Base-by-base conservation (phyloP, 2,113 vertebrate species). In the Myotis yumanensis region DNA sequence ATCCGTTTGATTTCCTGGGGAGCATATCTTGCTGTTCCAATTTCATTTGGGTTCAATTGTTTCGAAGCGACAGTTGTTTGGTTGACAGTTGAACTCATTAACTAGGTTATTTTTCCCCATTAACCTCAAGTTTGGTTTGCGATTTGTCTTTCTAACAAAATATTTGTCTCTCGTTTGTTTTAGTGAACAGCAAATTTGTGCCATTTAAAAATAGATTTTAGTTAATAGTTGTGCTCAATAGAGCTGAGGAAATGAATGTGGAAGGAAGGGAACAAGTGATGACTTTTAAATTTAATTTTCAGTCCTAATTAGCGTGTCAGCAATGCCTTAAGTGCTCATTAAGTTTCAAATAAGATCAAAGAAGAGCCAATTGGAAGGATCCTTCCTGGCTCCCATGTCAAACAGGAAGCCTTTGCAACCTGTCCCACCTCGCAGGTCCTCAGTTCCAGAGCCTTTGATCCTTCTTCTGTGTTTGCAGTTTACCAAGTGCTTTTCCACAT, bases 141-240 rank as follows among this genome's bases (percentile, higher is more conserved):
- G 82, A 94, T 97, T 94, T 95, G 82, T 93, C 94, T 96, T 97
- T 75, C 68, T 94, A 93, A 86, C 68, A 77, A 96, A 96, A 89
- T 96, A 92, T 71, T 90, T 95, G 86, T 86, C 85, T 90, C 85
- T 85, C 86, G 37, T 97, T 97, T 97, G 86, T 97, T 96, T 96
- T 79, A 57, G 86, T 88, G 48, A 73, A 71, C 22, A 94, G 83
- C 77, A 96, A 96, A 97, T 92, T 77, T 94, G 86, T 91, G 89
- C 71, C 89, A 66, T 83, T 95, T 96, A 93, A 95, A 96, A 96
- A 97, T 88, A 95, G 52, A 73, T 93, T 95, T 90, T 59, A 69
- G 86, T 90, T 95, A 95, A 90, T 94, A 83, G 12, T 32, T 77
- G 69, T 85, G 52, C 64, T 94, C 79, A 64, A 16, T 18, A 72